These are phyloP conservation scores for Steinernema feltiae DNA, from an alignment of 1,140 invertebrate genomes.

Conservation along the genomic window DNA sequence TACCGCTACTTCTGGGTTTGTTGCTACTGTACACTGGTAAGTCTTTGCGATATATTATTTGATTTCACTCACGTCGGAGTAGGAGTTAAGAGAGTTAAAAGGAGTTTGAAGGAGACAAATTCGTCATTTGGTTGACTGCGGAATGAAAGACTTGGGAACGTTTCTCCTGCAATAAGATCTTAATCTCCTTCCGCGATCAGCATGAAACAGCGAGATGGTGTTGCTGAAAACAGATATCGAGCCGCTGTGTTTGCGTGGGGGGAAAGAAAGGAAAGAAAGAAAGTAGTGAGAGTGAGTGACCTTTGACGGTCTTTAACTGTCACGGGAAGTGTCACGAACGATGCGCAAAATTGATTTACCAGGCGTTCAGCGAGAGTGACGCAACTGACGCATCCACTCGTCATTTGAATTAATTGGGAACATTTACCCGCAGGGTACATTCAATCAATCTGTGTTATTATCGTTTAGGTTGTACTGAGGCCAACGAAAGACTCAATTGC, in stretches of 20 bases:
- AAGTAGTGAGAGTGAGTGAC: conserved; percentile 10
- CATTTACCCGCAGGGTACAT: neutral
- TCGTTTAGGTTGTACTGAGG: neutral
- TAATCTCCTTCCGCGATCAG: no score
- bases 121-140: no score
- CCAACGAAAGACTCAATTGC: neutral
- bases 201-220: no score
- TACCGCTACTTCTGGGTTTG: neutral
- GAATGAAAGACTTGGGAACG: no score
- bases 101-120: no score
- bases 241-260: neutral
- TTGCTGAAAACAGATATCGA: no score
- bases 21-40: neutral
- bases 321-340: neutral
- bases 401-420: neutral
- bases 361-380: neutral
- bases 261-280: neutral
- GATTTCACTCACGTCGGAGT: no score
- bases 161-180: no score
- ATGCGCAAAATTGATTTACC: neutral
- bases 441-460: neutral
- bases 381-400: neutral
- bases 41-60: neutral
- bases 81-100: no score
- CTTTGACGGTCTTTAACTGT: neutral